Evolutionary conservation across 2,888 invertebrate genomes (phyloP).

Genomic region (Lymantria dispar): DNA sequence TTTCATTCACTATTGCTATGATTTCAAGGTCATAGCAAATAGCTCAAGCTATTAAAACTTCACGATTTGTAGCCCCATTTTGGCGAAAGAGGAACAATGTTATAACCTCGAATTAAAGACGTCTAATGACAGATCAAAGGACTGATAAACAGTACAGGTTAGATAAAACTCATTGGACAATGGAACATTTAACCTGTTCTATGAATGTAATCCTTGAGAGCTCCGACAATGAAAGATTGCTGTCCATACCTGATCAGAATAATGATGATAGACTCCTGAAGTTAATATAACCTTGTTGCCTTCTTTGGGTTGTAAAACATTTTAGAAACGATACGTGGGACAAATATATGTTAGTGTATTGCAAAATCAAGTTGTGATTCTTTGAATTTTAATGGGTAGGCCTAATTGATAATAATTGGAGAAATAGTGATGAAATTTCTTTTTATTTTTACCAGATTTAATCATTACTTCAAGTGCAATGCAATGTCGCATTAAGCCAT

Average conservation of each 20-base stretch:
- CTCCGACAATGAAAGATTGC: slow-evolving; percentile 35
- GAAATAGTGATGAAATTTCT: no score
- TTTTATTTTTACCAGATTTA: no score
- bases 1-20: no score
- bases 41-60: no score
- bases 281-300: slow-evolving; percentile 27
- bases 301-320: slow-evolving; percentile 30
- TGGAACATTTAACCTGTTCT: slow-evolving; percentile 22
- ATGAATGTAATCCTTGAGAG: slow-evolving; percentile 27
- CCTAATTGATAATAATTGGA: no score
- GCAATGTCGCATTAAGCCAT: no score
- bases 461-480: no score
- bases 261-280: slow-evolving; percentile 20
- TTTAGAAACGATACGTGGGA: slow-evolving; percentile 26
- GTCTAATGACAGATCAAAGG: not conserved
- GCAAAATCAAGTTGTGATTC: not conserved
- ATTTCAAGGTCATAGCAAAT: no score
- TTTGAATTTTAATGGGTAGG: not conserved
- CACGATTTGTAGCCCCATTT: not conserved
- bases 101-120: not conserved
- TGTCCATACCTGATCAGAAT: slow-evolving; percentile 27
- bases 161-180: slow-evolving; percentile 13
- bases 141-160: not conserved
- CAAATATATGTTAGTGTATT: slow-evolving; percentile 25
- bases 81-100: not conserved